phyloP scores from a whole-genome alignment of 1,140 invertebrate genomes.

The Neomicropteryx cornuta region DNA sequence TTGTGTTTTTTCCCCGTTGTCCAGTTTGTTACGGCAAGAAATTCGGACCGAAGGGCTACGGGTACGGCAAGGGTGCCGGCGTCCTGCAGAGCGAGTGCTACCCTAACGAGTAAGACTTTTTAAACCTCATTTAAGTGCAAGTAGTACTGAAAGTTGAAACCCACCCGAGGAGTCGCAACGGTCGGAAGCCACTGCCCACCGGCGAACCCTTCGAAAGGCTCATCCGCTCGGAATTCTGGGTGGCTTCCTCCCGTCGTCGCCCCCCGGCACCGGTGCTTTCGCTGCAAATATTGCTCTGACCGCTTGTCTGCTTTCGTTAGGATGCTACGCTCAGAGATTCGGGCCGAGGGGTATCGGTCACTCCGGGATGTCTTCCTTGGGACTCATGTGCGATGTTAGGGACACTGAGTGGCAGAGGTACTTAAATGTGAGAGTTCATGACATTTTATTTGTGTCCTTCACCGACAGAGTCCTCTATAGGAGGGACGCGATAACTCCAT shows the following conservation, averaged over 20 bases:
- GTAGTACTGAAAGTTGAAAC: too few relatives aligned
- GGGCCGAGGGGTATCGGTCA: conserved; percentile 86
- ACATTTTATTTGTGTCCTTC: conserved; percentile 12
- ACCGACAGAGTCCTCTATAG: not conserved
- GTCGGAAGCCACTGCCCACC: too few relatives aligned
- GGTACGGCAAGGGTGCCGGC: conserved; percentile 84
- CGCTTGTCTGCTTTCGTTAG: conserved; percentile 44
- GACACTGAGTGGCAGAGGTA: conserved; percentile 54
- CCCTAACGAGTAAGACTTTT: conserved; percentile 54
- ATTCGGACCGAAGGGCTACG: conserved; percentile 90
- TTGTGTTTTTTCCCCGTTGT: conserved; percentile 24
- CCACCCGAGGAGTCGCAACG: too few relatives aligned
- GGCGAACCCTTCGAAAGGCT: too few relatives aligned
- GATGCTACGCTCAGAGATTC: conserved; percentile 70
- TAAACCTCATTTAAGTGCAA: too few relatives aligned
- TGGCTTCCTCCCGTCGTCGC: too few relatives aligned
- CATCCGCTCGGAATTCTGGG: too few relatives aligned
- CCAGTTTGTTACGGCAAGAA: conserved; percentile 88
- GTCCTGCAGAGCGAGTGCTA: conserved; percentile 77
- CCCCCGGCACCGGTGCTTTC: too few relatives aligned
- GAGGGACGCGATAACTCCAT: too few relatives aligned
- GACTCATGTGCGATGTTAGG: conserved; percentile 55
- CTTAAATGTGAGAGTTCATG: conserved; percentile 14
- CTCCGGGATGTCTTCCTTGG: conserved; percentile 62
- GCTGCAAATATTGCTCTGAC: too few relatives aligned